Conservation (phyloP, 2,113 vertebrate species). For the Anolis carolinensis region DNA sequence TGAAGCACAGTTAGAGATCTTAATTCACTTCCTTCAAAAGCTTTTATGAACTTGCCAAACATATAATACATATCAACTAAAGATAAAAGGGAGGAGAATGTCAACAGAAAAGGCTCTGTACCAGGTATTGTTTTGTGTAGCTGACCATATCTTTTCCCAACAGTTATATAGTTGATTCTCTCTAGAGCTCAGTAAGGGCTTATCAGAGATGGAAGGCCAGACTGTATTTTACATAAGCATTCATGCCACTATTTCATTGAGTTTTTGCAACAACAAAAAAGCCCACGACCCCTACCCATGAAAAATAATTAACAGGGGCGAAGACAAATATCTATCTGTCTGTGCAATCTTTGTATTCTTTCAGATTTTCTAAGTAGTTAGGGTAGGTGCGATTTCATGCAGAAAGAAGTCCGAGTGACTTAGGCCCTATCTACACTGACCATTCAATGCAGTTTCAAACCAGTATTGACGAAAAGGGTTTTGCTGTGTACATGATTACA, state of each 20-base stretch:
- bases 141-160: constrained; percentile 72
- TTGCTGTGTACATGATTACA: too few relatives aligned
- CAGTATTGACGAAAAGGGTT: too few relatives aligned
- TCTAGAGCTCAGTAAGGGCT: constrained; percentile 47
- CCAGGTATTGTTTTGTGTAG: constrained; percentile 67
- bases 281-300: constrained; percentile 15
- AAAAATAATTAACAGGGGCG: neutral
- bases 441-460: too few relatives aligned
- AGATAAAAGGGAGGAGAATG: constrained; percentile 69
- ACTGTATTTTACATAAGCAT: constrained; percentile 53
- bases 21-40: constrained; percentile 74
- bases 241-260: constrained; percentile 52
- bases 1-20: constrained; percentile 68
- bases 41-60: constrained; percentile 75
- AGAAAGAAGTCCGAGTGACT: neutral
- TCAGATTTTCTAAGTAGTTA: constrained; percentile 64
- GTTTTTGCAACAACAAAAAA: constrained; percentile 49
- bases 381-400: constrained; percentile 5
- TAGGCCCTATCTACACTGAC: neutral
- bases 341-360: constrained; percentile 35
- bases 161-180: constrained; percentile 62
- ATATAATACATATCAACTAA: constrained; percentile 59
- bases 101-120: constrained; percentile 70
- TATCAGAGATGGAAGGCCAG: constrained; percentile 51
- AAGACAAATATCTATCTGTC: constrained; percentile 19